These are phyloP conservation scores for Falco novaeseelandiae DNA, from an alignment of 2,797 vertebrate genomes.

Conservation along the genomic window DNA sequence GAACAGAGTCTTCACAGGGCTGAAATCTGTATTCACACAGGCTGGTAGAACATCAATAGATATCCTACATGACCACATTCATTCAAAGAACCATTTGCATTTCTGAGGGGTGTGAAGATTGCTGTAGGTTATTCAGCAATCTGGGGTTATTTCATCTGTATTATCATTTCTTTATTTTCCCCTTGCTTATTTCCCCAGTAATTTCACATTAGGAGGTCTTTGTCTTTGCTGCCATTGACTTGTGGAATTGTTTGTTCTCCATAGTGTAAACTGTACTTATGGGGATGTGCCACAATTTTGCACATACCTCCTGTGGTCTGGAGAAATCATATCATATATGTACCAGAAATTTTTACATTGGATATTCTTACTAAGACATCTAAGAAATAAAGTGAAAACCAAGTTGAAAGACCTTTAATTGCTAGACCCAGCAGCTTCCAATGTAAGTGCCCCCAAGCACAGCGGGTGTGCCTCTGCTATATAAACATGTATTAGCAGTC, in stretches of 20 bases:
- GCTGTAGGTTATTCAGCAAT: neutral
- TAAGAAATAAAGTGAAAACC: neutral
- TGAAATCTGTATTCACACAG: neutral
- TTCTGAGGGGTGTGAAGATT: neutral
- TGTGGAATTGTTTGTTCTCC: neutral
- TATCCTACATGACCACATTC: neutral
- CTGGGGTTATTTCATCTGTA: neutral
- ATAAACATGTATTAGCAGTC: neutral
- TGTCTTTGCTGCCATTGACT: neutral
- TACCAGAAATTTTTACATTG: neutral
- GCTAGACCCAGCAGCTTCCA: neutral
- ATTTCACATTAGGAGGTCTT: neutral
- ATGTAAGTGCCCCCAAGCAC: neutral
- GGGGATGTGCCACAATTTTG: neutral
- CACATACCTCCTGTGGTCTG: neutral
- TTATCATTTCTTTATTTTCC: neutral
- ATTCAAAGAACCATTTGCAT: neutral
- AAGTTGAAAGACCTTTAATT: neutral
- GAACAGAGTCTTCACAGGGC: neutral
- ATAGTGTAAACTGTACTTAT: neutral
- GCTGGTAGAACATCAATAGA: neutral
- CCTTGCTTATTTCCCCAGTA: neutral
- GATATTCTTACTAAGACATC: neutral
- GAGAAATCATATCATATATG: neutral
- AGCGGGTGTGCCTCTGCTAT: neutral